These are phyloP conservation scores for Stenchaetothrips biformis DNA, from an alignment of 2,888 invertebrate genomes.

Conservation along the genomic window DNA sequence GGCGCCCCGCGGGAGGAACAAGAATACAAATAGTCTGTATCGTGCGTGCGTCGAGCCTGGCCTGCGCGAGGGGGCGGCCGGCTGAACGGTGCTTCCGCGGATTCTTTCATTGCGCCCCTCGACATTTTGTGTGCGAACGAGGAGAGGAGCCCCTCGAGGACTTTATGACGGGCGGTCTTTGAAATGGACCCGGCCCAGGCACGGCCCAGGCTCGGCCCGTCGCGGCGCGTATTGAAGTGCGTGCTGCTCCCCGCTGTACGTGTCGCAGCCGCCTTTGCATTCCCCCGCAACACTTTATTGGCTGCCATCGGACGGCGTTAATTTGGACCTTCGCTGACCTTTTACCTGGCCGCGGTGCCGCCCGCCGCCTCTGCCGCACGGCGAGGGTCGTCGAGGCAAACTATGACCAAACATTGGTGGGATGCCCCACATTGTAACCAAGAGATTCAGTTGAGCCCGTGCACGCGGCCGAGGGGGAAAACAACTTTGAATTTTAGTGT, in stretches of 20 bases:
- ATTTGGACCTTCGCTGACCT: constrained; percentile 31
- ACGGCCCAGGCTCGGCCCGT: not conserved
- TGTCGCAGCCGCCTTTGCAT: not conserved
- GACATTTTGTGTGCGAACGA: not conserved
- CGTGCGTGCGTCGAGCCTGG: too few species aligned
- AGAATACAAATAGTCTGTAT: too few species aligned
- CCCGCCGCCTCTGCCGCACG: too few species aligned
- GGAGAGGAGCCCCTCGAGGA: not conserved
- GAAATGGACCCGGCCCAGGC: not conserved
- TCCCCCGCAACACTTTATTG: not conserved
- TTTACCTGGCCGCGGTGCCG: too few species aligned
- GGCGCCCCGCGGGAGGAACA: not conserved
- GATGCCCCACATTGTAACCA: too few species aligned
- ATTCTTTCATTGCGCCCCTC: not conserved
- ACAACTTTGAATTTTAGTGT: too few species aligned
- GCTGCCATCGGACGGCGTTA: constrained; percentile 29
- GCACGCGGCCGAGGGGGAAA: too few species aligned
- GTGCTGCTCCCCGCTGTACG: not conserved
- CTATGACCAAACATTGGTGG: too few species aligned
- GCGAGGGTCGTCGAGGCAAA: too few species aligned
- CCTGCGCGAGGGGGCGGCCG: too few species aligned
- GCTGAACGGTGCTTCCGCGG: not conserved
- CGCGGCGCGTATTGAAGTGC: not conserved
- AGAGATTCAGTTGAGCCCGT: too few species aligned
- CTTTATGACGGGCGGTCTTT: not conserved